Evolutionary conservation across 1,140 invertebrate species (phyloP).

Genomic region (Octopus bimaculoides): DNA sequence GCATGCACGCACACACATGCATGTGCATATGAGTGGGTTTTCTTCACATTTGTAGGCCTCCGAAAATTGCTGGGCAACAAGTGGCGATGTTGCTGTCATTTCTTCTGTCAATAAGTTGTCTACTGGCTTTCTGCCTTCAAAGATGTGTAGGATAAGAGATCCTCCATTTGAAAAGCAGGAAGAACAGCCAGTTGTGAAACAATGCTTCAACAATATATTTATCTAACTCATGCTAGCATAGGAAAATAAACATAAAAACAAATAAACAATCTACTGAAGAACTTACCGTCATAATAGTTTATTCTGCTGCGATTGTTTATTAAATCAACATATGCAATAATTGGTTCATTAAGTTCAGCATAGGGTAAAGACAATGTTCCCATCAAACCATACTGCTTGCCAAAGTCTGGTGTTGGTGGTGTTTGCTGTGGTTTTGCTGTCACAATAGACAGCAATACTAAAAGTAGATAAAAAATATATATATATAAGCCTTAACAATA

Average conservation of each 20-base stretch:
- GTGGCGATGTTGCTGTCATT: not conserved
- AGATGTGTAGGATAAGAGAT: not conserved
- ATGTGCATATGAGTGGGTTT: too few species aligned
- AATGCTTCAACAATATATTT: not conserved
- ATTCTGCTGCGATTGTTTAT: constrained; percentile 76
- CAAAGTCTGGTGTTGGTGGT: constrained; percentile 24
- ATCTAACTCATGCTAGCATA: not conserved
- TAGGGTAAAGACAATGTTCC: constrained; percentile 71
- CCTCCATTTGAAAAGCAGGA: not conserved
- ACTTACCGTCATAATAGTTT: constrained; percentile 87
- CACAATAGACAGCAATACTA: too few species aligned
- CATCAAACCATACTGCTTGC: constrained; percentile 34
- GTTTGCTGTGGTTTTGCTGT: too few species aligned
- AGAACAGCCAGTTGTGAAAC: not conserved
- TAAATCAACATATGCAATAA: constrained; percentile 83
- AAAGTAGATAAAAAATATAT: too few species aligned
- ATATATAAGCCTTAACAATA: too few species aligned
- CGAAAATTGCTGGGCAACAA: too few species aligned
- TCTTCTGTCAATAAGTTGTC: not conserved
- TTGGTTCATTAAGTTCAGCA: constrained; percentile 82
- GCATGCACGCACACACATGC: too few species aligned
- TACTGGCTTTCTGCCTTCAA: not conserved
- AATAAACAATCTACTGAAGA: not conserved
- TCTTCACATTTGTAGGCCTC: too few species aligned
- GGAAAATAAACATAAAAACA: constrained; percentile 9